These are phyloP conservation scores for Idris sp. DNA, from an alignment of 1,140 invertebrate species.

Conservation along the genomic window DNA sequence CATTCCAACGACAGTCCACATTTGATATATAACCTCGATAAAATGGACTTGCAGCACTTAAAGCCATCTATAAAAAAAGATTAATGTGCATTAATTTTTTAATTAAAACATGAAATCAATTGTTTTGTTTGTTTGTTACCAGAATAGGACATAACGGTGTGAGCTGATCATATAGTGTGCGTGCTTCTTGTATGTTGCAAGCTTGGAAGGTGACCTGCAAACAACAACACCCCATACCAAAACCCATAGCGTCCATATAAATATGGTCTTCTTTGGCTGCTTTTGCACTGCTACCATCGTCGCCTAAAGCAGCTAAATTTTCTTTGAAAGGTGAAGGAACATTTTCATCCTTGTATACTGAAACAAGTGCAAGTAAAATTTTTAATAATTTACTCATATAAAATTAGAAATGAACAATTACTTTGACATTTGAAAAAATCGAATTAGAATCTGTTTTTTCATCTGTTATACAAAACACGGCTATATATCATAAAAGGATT, in stretches of 20 bases:
- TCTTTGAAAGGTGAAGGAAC: constrained; percentile 86
- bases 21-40: constrained; percentile 96
- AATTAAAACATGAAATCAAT: too few species aligned
- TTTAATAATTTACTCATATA: too few species aligned
- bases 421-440: too few species aligned
- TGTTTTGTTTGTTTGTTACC: constrained; percentile 80
- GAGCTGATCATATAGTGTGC: constrained; percentile 97
- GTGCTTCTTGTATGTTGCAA: constrained; percentile 97
- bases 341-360: constrained; percentile 94
- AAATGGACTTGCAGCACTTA: constrained; percentile 97
- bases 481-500: too few species aligned
- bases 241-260: constrained; percentile 99
- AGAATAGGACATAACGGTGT: constrained; percentile 98
- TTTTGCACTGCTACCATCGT: constrained; percentile 84
- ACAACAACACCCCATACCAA: constrained; percentile 99
- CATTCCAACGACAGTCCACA: constrained; percentile 97
- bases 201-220: constrained; percentile 98
- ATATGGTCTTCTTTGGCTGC: constrained; percentile 90
- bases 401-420: too few species aligned
- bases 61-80: constrained; percentile 85
- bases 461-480: too few species aligned
- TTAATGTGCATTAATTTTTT: not conserved
- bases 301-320: constrained; percentile 81
- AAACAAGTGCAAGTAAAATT: constrained; percentile 65
- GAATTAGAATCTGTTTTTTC: too few species aligned